Conservation (phyloP, 2,113 vertebrate species). For the Datnioides undecimradiatus region DNA sequence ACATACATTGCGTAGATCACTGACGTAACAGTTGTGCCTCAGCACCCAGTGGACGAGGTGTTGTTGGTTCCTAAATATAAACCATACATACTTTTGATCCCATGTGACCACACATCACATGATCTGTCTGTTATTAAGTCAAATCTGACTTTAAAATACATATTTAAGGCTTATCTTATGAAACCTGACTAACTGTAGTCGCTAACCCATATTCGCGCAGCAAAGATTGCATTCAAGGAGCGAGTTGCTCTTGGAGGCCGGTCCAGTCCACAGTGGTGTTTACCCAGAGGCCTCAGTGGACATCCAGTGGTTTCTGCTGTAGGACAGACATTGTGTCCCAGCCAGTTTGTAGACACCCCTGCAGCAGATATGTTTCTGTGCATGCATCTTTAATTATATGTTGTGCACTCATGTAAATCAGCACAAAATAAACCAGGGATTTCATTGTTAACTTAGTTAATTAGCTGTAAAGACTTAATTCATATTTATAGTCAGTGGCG, state of each 20-base stretch:
- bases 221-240: slow-evolving; percentile 13
- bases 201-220: background rate
- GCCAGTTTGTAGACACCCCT: background rate
- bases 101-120: background rate
- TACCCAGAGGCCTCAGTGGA: slow-evolving; percentile 36
- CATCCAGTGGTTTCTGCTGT: slow-evolving; percentile 5
- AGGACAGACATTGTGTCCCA: slow-evolving; percentile 7
- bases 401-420: background rate
- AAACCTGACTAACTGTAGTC: background rate
- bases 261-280: slow-evolving; percentile 34
- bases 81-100: slow-evolving; percentile 19
- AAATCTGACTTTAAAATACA: background rate
- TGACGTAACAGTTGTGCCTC: background rate
- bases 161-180: background rate
- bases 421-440: background rate
- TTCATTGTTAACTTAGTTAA: background rate
- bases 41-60: background rate
- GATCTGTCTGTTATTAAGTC: slow-evolving; percentile 18
- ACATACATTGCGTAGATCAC: background rate
- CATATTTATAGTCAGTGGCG: background rate
- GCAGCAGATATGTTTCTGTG: background rate
- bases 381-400: background rate
- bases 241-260: background rate
- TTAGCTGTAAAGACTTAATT: background rate
- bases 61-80: slow-evolving; percentile 38